Evolutionary conservation across 2,888 invertebrate species (phyloP).

Genomic region (Plagodis dolabraria): DNA sequence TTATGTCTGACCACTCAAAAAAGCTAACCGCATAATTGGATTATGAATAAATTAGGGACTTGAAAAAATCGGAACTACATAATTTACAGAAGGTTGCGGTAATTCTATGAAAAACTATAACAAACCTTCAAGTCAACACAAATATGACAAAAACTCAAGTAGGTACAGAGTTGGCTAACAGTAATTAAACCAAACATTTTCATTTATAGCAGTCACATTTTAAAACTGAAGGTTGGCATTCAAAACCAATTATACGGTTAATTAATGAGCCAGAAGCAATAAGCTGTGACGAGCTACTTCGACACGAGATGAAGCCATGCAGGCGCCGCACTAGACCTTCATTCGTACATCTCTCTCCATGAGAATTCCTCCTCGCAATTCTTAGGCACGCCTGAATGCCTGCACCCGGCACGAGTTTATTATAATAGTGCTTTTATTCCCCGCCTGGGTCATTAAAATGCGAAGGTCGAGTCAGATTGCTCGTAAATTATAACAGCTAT

Average conservation of each 20-base stretch:
- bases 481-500: constrained; percentile 32
- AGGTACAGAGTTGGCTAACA: neutral
- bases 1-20: too few relatives aligned
- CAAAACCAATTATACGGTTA: constrained; percentile 48
- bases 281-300: constrained; percentile 41
- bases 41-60: too few relatives aligned
- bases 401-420: constrained; percentile 36
- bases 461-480: constrained; percentile 35
- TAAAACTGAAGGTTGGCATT: constrained; percentile 49
- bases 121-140: constrained; percentile 10
- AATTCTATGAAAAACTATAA: constrained; percentile 5
- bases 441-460: constrained; percentile 20
- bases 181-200: constrained; percentile 29
- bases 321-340: constrained; percentile 65
- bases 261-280: constrained; percentile 53
- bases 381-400: constrained; percentile 37
- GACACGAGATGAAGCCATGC: constrained; percentile 58
- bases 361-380: constrained; percentile 53
- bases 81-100: constrained; percentile 2
- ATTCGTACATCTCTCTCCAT: constrained; percentile 42
- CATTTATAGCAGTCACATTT: constrained; percentile 47
- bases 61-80: constrained; percentile 5
- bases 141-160: constrained; percentile 19
- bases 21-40: too few relatives aligned
- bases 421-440: constrained; percentile 34